phyloP scores from a whole-genome alignment of 2,888 invertebrate species.

The Torymus tubicola region DNA sequence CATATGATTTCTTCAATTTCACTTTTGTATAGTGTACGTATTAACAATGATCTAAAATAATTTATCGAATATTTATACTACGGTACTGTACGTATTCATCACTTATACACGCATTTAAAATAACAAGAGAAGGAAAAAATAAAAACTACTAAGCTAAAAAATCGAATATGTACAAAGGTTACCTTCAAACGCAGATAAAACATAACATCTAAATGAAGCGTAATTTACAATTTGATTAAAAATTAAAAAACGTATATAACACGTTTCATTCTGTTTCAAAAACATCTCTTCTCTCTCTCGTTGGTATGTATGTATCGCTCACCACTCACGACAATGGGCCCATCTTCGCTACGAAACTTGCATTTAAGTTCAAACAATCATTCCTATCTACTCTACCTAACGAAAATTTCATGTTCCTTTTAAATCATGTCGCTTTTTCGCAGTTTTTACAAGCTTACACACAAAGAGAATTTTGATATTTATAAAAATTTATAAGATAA shows the following conservation, averaged over 20 bases:
- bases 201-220: constrained; percentile 22
- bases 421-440: constrained; percentile 18
- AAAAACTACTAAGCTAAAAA: constrained; percentile 25
- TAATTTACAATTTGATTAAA: constrained; percentile 41
- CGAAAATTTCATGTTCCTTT: constrained; percentile 13
- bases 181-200: constrained; percentile 11
- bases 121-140: constrained; percentile 13
- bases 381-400: constrained; percentile 34
- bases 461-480: constrained; percentile 4
- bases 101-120: constrained; percentile 7
- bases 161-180: constrained; percentile 50
- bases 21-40: constrained; percentile 31
- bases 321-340: not conserved
- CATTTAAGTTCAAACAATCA: constrained; percentile 34
- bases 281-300: constrained; percentile 6
- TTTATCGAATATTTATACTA: constrained; percentile 44
- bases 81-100: constrained; percentile 21
- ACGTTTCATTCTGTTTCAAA: constrained; percentile 37
- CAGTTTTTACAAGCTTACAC: not conserved
- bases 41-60: constrained; percentile 46
- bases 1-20: constrained; percentile 10
- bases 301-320: not conserved
- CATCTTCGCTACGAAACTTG: constrained; percentile 2
- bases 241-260: constrained; percentile 42
- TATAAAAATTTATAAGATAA: constrained; percentile 5